Base-by-base conservation (phyloP, 2,888 invertebrate genomes). In the Onchidella celtica region DNA sequence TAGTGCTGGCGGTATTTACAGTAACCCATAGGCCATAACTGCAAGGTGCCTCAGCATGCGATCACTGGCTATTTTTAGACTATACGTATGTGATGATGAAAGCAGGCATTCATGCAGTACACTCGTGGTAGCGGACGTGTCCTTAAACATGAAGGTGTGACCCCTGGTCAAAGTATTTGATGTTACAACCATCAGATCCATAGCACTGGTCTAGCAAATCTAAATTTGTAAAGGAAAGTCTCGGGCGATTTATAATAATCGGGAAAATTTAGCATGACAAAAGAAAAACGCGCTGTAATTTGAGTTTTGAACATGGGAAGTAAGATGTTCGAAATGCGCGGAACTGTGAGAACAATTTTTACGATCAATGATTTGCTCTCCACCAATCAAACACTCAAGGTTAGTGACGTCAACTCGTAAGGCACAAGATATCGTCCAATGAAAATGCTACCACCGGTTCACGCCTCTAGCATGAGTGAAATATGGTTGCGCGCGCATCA, bases 401-500 rank as follows among this genome's bases (percentile, higher is more conserved):
- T 27, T 14, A 27, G 40, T 9, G 27, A 40, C 24, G 38, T n/a
- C 29, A 55, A 0, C 1, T 47, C 47, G 6, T 17, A 47, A 6
- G 47, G 29, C 2, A 6, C 32, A 34, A n/a, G 1, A 34, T 34
- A 66, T 27, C 36, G 61, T 11, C 73, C 73, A 73, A 73, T 61
- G 17, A 24, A 14, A 57, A n/a, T 9, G 59, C 61, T 4, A 3
- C 11, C 2, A 11, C 38, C 14, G 61, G n/a, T 47, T 34, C 73
- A 73, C 73, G 59, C 34, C 59, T 36, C 24, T 27, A 6, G 36
- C 73, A 73, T 36, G 73, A 73, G 73, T 73, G 73, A 73, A 57
- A 69, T 24, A 38, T 55, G 61, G 27, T 38, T 72, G 72, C 73
- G 73, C 61, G 59, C 59, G 59, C 73, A 59, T 3, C 27, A 0